Conservation (phyloP, 2,888 invertebrate species). For the Sesia apiformis region DNA sequence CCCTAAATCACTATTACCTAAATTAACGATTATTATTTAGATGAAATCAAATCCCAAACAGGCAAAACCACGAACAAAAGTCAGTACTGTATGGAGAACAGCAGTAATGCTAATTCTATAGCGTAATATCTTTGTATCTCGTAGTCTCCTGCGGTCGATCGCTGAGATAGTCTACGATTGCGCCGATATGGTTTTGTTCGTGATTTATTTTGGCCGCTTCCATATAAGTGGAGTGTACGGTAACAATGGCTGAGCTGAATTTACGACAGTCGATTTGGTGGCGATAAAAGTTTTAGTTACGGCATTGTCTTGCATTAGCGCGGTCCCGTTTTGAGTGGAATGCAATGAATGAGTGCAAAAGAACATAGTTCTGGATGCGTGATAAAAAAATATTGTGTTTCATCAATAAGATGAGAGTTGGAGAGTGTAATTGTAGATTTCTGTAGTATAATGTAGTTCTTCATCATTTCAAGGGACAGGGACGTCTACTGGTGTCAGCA, state of each 20-base stretch:
- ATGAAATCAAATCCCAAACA: neutral
- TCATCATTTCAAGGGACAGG: too few relatives aligned
- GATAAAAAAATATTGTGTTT: too few relatives aligned
- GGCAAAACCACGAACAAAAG: slow-evolving; percentile 22
- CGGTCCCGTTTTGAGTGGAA: neutral
- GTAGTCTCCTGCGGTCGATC: slow-evolving; percentile 52
- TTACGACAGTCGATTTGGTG: slow-evolving; percentile 68
- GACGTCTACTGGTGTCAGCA: too few relatives aligned
- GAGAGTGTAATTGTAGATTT: too few relatives aligned
- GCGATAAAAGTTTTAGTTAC: slow-evolving; percentile 62
- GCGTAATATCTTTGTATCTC: slow-evolving; percentile 62
- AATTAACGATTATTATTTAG: neutral
- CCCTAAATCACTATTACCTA: too few relatives aligned
- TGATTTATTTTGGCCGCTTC: slow-evolving; percentile 70
- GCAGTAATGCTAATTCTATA: slow-evolving; percentile 70
- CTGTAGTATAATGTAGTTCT: too few relatives aligned
- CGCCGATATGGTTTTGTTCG: slow-evolving; percentile 67
- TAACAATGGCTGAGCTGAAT: slow-evolving; percentile 65
- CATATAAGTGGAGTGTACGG: slow-evolving; percentile 63
- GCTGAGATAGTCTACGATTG: slow-evolving; percentile 59
- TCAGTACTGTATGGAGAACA: slow-evolving; percentile 26
- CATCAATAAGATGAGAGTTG: too few relatives aligned
- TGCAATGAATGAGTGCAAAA: neutral
- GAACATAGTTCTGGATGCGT: too few relatives aligned
- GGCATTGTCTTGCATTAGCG: slow-evolving; percentile 8